These are phyloP conservation scores for Volucella inanis DNA, from an alignment of 2,888 invertebrate species.

Conservation along the genomic window DNA sequence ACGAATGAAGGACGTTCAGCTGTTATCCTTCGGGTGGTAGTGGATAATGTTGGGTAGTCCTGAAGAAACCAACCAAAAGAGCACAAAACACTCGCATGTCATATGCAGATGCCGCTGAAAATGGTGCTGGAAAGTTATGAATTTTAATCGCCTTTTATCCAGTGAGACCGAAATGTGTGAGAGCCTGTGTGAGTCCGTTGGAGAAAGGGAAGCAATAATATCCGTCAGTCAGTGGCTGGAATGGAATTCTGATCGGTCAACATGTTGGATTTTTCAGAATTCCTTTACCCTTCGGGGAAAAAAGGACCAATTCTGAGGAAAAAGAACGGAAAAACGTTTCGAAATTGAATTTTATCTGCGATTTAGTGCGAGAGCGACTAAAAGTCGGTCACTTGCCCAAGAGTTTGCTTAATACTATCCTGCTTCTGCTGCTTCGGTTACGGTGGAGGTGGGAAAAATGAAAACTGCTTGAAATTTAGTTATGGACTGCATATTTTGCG, in stretches of 20 bases:
- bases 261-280: conserved; percentile 7
- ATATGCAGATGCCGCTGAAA: conserved; percentile 57
- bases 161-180: not conserved
- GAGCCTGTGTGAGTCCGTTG: not conserved
- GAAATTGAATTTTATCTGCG: conserved; percentile 55
- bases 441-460: not conserved
- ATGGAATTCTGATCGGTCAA: conserved; percentile 46
- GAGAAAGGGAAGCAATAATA: conserved; percentile 38
- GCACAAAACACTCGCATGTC: conserved; percentile 54
- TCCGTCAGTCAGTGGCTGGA: conserved; percentile 32
- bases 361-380: conserved; percentile 19
- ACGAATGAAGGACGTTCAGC: conserved; percentile 2
- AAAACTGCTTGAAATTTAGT: not conserved
- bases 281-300: not conserved
- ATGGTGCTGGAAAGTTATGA: conserved; percentile 70
- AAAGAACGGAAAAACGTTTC: conserved; percentile 24
- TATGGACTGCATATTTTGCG: conserved; percentile 8
- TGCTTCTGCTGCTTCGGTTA: too few relatives aligned
- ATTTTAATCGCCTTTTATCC: conserved; percentile 70
- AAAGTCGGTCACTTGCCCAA: conserved; percentile 58
- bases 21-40: not conserved
- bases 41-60: not conserved
- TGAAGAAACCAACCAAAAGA: conserved; percentile 41
- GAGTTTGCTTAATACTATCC: not conserved
- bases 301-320: not conserved